Evolutionary conservation across 1,140 invertebrate genomes (phyloP).

Genomic region (Cydia splendana): DNA sequence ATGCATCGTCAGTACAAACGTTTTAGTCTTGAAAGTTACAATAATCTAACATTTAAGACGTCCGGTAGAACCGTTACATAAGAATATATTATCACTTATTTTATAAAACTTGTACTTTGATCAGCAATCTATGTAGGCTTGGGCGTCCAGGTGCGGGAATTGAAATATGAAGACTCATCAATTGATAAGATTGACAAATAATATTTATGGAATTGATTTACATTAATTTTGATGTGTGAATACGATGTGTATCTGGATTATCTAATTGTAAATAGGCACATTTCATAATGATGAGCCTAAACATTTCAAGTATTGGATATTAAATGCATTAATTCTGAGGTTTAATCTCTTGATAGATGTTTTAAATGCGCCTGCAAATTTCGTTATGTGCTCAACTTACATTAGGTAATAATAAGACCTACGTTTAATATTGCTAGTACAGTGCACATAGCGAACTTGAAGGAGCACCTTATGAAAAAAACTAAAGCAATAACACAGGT

Average conservation of each 20-base stretch:
- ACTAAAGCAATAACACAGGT: neutral
- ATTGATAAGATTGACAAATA: neutral
- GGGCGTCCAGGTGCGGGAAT: neutral
- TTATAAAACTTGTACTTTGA: constrained; percentile 29
- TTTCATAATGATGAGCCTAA: constrained; percentile 3
- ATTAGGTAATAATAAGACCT: constrained; percentile 8
- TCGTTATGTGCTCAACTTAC: neutral
- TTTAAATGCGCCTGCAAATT: neutral
- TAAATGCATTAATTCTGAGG: neutral
- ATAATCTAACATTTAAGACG: constrained; percentile 24
- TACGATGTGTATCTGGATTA: neutral
- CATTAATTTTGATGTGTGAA: neutral
- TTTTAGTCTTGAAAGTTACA: constrained; percentile 28
- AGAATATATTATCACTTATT: constrained; percentile 30
- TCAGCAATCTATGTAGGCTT: constrained; percentile 21
- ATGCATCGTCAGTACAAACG: constrained; percentile 31
- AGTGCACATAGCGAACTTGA: constrained; percentile 6
- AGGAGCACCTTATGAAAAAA: neutral
- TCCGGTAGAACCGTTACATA: constrained; percentile 17
- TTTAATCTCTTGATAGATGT: constrained; percentile 3
- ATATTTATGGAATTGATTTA: neutral
- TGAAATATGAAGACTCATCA: constrained; percentile 3
- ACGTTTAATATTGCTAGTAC: constrained; percentile 13
- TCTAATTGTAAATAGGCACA: neutral
- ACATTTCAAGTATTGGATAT: neutral